These are phyloP conservation scores for Oscheius sp. DNA, from an alignment of 1,140 invertebrate species.

Conservation along the genomic window DNA sequence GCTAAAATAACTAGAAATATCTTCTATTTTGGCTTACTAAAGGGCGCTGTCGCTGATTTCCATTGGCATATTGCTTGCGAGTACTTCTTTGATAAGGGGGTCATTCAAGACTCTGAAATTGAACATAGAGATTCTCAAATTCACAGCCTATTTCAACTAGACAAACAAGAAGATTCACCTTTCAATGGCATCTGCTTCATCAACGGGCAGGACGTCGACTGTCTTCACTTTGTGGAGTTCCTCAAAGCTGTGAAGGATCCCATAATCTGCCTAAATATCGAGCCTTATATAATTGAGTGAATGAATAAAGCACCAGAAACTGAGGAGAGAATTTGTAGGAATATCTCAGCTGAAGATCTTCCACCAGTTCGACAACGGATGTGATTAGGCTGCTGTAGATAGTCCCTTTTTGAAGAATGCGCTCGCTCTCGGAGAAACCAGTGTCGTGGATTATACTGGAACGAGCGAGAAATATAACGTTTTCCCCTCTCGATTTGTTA, in stretches of 20 bases:
- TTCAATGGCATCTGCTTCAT: background rate
- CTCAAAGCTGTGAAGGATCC: background rate
- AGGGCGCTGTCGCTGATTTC: too few relatives aligned
- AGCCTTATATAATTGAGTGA: too few relatives aligned
- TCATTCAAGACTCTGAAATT: background rate
- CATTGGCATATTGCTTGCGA: slow-evolving; percentile 54
- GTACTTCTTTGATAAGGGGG: background rate
- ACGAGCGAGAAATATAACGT: too few relatives aligned
- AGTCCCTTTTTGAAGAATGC: slow-evolving; percentile 80
- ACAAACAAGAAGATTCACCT: too few relatives aligned
- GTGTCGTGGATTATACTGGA: slow-evolving; percentile 84
- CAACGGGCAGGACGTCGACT: background rate
- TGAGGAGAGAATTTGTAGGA: background rate
- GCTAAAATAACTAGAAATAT: slow-evolving; percentile 55
- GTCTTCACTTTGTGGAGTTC: background rate
- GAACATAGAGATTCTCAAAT: slow-evolving; percentile 30
- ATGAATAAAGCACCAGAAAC: too few relatives aligned
- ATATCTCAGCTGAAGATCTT: slow-evolving; percentile 73
- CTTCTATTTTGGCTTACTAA: slow-evolving; percentile 54
- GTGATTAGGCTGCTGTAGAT: slow-evolving; percentile 85
- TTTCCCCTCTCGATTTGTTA: too few relatives aligned
- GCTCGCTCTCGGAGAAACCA: slow-evolving; percentile 87
- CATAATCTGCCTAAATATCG: too few relatives aligned
- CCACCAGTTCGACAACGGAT: slow-evolving; percentile 75
- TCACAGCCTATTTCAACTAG: too few relatives aligned